A percentile compares a stretch with the other conserved stretches of the same genome.
Evolutionary conservation across 1,140 invertebrate species (phyloP).

Genomic region (Whitmania pigra): DNA sequence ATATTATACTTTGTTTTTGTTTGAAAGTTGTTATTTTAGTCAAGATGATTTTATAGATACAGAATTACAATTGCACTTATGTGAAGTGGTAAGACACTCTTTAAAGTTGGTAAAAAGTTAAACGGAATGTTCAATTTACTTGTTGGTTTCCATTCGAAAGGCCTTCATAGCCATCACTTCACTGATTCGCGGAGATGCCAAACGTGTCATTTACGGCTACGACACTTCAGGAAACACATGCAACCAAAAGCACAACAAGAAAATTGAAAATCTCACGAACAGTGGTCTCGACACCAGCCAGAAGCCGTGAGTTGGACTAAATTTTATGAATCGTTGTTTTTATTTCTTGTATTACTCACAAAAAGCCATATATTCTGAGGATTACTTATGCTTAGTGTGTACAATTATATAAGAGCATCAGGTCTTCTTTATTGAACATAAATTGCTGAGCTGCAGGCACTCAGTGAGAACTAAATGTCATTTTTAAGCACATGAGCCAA

Average conservation of each 20-base stretch:
- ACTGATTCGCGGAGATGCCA: constrained; percentile 73
- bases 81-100: not conserved
- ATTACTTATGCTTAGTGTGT: too few species aligned
- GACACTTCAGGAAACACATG: constrained; percentile 93
- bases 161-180: constrained; percentile 65
- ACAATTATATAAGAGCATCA: too few species aligned
- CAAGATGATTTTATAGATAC: not conserved
- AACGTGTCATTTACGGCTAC: constrained; percentile 75
- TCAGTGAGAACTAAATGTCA: too few species aligned
- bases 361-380: too few species aligned
- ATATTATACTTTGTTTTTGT: not conserved
- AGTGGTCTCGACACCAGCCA: constrained; percentile 67
- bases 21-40: not conserved
- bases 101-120: not conserved
- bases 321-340: too few species aligned
- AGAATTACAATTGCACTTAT: not conserved
- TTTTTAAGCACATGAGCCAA: too few species aligned
- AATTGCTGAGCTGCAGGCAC: too few species aligned
- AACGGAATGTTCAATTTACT: not conserved
- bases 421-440: too few species aligned
- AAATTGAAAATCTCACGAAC: constrained; percentile 57
- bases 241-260: constrained; percentile 63
- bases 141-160: constrained; percentile 27
- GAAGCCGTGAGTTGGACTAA: constrained; percentile 48
- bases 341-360: too few species aligned